Evolutionary conservation across 2,797 vertebrate genomes (phyloP).

Genomic region (Poecilia gillii): DNA sequence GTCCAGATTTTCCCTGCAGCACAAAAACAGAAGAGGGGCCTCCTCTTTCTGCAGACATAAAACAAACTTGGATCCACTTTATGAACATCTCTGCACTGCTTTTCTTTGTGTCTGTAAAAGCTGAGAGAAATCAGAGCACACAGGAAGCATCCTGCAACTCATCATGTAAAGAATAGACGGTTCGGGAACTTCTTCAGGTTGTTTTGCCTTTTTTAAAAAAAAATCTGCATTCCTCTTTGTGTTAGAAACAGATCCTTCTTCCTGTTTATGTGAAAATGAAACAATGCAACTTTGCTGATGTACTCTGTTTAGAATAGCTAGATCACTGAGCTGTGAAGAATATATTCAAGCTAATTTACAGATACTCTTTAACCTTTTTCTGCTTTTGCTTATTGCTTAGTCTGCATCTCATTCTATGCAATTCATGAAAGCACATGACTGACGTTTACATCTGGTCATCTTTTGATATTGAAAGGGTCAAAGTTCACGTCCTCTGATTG

Average conservation of each 20-base stretch:
- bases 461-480: not conserved
- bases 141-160: not conserved
- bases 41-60: slow-evolving; percentile 15
- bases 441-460: not conserved
- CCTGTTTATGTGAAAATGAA: slow-evolving; percentile 53
- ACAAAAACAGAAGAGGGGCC: slow-evolving; percentile 7
- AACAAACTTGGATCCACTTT: slow-evolving; percentile 23
- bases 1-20: slow-evolving; percentile 55
- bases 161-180: slow-evolving; percentile 17
- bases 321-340: not conserved
- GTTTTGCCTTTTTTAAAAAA: slow-evolving; percentile 11
- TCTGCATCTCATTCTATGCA: not conserved
- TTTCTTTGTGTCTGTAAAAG: not conserved
- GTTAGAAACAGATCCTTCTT: slow-evolving; percentile 54
- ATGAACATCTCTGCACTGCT: not conserved
- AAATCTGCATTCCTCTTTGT: slow-evolving; percentile 36
- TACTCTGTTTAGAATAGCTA: not conserved
- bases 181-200: slow-evolving; percentile 31
- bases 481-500: not conserved
- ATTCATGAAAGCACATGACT: not conserved
- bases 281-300: slow-evolving; percentile 7
- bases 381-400: not conserved
- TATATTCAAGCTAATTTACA: not conserved
- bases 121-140: not conserved
- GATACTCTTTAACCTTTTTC: not conserved